Evolutionary conservation across 2,888 invertebrate species (phyloP).

Genomic region (Urechis unicinctus): DNA sequence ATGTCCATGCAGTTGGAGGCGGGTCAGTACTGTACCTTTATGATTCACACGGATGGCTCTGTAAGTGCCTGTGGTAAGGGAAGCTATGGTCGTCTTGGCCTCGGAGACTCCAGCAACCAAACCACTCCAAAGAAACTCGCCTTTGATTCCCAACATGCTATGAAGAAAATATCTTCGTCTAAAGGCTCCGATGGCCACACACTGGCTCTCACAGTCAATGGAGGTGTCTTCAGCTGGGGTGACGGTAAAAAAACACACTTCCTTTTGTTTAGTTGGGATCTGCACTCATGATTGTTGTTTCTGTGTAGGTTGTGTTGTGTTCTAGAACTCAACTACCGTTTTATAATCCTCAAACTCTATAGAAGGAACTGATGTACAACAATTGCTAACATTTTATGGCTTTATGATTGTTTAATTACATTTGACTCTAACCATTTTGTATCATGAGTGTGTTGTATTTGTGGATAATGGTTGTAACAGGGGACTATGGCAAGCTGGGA

Average conservation of each 20-base stretch:
- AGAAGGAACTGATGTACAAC: too few species aligned
- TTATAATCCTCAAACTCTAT: too few species aligned
- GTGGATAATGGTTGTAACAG: too few species aligned
- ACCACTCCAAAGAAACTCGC: slow-evolving; percentile 56
- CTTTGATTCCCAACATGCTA: slow-evolving; percentile 51
- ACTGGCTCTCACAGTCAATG: slow-evolving; percentile 60
- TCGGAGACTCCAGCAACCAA: slow-evolving; percentile 62
- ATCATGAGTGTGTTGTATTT: too few species aligned
- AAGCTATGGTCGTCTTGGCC: slow-evolving; percentile 58
- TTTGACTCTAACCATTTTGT: too few species aligned
- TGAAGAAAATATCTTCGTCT: slow-evolving; percentile 57
- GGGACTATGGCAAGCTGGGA: slow-evolving; percentile 62
- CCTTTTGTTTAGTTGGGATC: too few species aligned
- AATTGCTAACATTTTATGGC: too few species aligned
- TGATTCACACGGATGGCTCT: slow-evolving; percentile 57
- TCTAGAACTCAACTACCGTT: too few species aligned
- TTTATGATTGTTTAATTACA: too few species aligned
- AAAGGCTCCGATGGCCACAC: slow-evolving; percentile 64
- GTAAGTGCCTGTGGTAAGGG: slow-evolving; percentile 55
- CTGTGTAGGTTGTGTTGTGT: too few species aligned
- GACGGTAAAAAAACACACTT: slow-evolving; percentile 51
- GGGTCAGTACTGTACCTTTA: slow-evolving; percentile 63
- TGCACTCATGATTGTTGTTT: not conserved
- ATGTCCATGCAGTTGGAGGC: slow-evolving; percentile 56
- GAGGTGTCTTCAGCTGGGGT: slow-evolving; percentile 64